Conservation (phyloP, 2,797 vertebrate genomes). For the Poecilia gillii region DNA sequence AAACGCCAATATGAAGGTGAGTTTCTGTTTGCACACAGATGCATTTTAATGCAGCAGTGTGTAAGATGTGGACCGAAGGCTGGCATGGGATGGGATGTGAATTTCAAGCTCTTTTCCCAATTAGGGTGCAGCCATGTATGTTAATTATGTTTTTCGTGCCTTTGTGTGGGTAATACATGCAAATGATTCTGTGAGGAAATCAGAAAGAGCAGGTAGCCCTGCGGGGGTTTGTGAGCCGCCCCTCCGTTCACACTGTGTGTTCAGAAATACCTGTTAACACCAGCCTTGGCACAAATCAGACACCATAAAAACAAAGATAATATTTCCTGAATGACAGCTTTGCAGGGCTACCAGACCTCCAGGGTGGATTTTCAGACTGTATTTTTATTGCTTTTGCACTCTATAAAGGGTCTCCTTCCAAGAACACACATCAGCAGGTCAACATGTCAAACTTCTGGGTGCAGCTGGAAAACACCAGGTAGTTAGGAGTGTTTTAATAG, state of each 20-base stretch:
- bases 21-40: background rate
- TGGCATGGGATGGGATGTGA: slow-evolving; percentile 3
- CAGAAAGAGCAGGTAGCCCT: background rate
- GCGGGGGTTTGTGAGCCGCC: background rate
- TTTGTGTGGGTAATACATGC: slow-evolving; percentile 21
- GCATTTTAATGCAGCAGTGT: too few species aligned
- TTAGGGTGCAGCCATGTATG: slow-evolving; percentile 25
- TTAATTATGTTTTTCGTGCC: slow-evolving; percentile 31
- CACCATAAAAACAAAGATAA: background rate
- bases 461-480: background rate
- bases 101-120: slow-evolving; percentile 16
- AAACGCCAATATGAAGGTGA: background rate
- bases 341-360: background rate
- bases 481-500: background rate
- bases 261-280: background rate
- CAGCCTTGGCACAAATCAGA: background rate
- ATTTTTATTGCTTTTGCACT: slow-evolving; percentile 8
- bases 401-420: slow-evolving; percentile 8
- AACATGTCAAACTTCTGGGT: background rate
- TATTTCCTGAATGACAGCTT: background rate
- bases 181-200: slow-evolving; percentile 9
- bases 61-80: slow-evolving; percentile 15
- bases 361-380: slow-evolving; percentile 12
- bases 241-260: background rate
- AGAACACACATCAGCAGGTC: slow-evolving; percentile 3